These are phyloP conservation scores for Drosophila nigrodunni DNA, from an alignment of 1,140 invertebrate species.

Conservation along the genomic window DNA sequence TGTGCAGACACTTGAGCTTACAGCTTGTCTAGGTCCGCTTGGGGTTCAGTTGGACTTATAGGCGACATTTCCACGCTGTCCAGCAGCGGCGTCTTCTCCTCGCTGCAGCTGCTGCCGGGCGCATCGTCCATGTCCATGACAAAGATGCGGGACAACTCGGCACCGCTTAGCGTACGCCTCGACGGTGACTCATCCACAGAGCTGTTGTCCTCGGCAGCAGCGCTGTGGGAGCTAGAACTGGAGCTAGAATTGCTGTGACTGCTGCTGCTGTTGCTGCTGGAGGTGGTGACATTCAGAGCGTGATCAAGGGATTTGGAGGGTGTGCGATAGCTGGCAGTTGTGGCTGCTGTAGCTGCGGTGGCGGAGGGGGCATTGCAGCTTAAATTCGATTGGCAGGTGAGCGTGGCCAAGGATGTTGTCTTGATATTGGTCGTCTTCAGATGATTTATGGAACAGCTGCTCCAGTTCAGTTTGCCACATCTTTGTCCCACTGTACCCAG, in stretches of 20 bases:
- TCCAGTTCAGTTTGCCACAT: slow-evolving; percentile 61
- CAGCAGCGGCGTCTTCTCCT: slow-evolving; percentile 83
- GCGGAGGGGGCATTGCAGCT: slow-evolving; percentile 51
- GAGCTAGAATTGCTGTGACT: slow-evolving; percentile 14
- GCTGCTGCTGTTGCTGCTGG: slow-evolving; percentile 34
- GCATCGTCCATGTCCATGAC: slow-evolving; percentile 80
- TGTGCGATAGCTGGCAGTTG: slow-evolving; percentile 64
- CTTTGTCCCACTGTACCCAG: slow-evolving; percentile 29
- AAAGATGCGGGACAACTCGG: slow-evolving; percentile 78
- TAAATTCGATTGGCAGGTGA: slow-evolving; percentile 83
- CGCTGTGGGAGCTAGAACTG: slow-evolving; percentile 40
- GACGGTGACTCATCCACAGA: slow-evolving; percentile 78
- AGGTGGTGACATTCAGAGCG: slow-evolving; percentile 37
- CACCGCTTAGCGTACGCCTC: slow-evolving; percentile 66
- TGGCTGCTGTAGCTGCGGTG: neutral
- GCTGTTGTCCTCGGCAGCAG: slow-evolving; percentile 51
- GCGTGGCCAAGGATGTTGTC: slow-evolving; percentile 80
- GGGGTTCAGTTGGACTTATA: slow-evolving; percentile 82
- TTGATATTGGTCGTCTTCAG: slow-evolving; percentile 84
- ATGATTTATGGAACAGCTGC: slow-evolving; percentile 79
- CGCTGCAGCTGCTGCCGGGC: slow-evolving; percentile 70
- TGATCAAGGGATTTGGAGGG: slow-evolving; percentile 73
- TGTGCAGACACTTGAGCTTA: slow-evolving; percentile 36
- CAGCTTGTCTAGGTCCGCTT: slow-evolving; percentile 67
- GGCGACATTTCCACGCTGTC: slow-evolving; percentile 84